Evolutionary conservation across 2,113 vertebrate genomes (phyloP).

Genomic region (Pseudonaja textilis): DNA sequence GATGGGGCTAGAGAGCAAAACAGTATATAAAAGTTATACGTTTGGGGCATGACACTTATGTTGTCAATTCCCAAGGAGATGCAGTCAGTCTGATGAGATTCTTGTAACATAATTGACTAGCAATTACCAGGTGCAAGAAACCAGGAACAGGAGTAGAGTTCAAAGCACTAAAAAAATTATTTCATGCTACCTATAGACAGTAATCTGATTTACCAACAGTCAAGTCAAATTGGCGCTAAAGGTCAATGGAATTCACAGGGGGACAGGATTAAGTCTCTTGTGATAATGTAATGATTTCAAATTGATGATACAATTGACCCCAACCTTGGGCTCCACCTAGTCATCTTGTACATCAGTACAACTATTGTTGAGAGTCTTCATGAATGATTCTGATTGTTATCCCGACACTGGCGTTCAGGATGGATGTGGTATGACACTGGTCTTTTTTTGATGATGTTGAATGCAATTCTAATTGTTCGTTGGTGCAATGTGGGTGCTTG

Average conservation of each 20-base stretch:
- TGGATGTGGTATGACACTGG: background rate
- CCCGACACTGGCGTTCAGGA: background rate
- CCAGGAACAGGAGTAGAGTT: background rate
- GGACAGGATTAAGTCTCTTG: background rate
- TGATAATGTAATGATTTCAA: background rate
- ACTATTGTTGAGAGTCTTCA: background rate
- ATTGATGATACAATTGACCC: background rate
- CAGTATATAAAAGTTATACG: no score
- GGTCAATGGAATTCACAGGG: background rate
- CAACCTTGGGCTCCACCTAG: background rate
- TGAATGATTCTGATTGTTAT: background rate
- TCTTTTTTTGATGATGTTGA: background rate
- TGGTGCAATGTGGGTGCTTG: background rate
- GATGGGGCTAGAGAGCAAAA: no score
- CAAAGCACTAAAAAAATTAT: background rate
- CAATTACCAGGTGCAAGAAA: background rate
- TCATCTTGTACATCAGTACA: background rate
- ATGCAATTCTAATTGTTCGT: background rate
- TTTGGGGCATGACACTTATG: background rate
- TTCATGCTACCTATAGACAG: background rate
- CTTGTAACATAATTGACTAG: background rate
- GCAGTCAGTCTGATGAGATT: background rate
- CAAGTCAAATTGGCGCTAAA: background rate
- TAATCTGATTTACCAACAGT: background rate
- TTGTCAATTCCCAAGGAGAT: background rate